Conservation (phyloP, 2,113 vertebrate genomes). For the Corythornis madagascariensis region DNA sequence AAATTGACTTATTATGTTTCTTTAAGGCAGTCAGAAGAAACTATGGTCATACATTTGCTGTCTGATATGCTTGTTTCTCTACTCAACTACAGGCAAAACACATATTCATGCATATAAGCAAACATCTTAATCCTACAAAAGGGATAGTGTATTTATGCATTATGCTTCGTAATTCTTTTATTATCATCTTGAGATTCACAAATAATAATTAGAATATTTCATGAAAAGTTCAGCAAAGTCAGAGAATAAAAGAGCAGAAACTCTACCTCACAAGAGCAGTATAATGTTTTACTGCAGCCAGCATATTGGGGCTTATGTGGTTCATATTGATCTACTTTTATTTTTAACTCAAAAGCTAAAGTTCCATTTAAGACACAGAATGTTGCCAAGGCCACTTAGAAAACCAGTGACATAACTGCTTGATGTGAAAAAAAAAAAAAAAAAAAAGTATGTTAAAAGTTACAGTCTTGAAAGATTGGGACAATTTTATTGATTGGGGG, state of each 20-base stretch:
- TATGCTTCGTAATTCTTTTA: neutral
- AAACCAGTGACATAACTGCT: neutral
- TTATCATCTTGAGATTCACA: neutral
- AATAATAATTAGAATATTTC: neutral
- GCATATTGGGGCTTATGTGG: neutral
- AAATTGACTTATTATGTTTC: constrained; percentile 66
- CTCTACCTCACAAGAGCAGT: neutral
- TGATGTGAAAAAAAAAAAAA: neutral
- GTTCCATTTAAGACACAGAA: neutral
- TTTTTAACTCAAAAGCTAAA: neutral
- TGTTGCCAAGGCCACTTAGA: neutral
- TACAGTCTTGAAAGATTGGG: neutral
- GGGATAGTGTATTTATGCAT: neutral
- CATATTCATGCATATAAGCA: constrained; percentile 16
- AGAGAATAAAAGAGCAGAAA: neutral
- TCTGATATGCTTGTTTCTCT: constrained; percentile 19
- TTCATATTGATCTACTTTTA: neutral
- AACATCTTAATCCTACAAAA: neutral
- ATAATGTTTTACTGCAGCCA: neutral
- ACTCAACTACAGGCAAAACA: constrained; percentile 21
- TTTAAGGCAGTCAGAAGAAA: constrained; percentile 26
- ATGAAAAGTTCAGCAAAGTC: neutral
- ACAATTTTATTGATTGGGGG: accelerated
- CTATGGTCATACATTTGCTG: neutral
- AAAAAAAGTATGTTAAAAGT: neutral